Evolutionary conservation across 2,797 vertebrate genomes (phyloP).

Genomic region (Molossus molossus): DNA sequence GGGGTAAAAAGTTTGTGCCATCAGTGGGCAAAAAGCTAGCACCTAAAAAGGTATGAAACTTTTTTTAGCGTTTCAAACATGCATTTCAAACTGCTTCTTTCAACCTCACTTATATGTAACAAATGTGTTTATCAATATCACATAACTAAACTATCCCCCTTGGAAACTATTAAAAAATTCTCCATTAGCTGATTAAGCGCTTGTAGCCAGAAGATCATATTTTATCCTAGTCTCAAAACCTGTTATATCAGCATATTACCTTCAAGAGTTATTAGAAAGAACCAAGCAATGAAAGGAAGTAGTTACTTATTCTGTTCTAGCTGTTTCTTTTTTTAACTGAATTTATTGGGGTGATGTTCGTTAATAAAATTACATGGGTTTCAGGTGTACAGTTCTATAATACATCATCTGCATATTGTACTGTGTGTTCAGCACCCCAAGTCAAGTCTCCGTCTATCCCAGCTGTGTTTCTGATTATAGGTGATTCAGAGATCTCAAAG

Average conservation of each 20-base stretch:
- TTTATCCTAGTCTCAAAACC: constrained; percentile 30
- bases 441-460: background rate
- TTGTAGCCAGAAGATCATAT: constrained; percentile 37
- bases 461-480: constrained; percentile 6
- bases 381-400: background rate
- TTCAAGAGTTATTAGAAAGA: constrained; percentile 49
- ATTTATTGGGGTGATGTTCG: background rate
- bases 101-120: constrained; percentile 23
- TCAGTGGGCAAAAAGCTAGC: background rate
- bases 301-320: background rate
- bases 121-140: constrained; percentile 15
- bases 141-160: constrained; percentile 6
- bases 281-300: background rate
- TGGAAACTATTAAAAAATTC: constrained; percentile 27
- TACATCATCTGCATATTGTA: background rate
- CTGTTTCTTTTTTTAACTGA: constrained; percentile 20
- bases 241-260: background rate
- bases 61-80: background rate
- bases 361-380: background rate
- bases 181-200: constrained; percentile 53
- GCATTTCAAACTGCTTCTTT: background rate
- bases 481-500: constrained; percentile 55
- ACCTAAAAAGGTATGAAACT: background rate
- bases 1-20: background rate
- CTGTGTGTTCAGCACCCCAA: background rate